phyloP scores from a whole-genome alignment of 2,797 vertebrate genomes.

The Melopsittacus undulatus region DNA sequence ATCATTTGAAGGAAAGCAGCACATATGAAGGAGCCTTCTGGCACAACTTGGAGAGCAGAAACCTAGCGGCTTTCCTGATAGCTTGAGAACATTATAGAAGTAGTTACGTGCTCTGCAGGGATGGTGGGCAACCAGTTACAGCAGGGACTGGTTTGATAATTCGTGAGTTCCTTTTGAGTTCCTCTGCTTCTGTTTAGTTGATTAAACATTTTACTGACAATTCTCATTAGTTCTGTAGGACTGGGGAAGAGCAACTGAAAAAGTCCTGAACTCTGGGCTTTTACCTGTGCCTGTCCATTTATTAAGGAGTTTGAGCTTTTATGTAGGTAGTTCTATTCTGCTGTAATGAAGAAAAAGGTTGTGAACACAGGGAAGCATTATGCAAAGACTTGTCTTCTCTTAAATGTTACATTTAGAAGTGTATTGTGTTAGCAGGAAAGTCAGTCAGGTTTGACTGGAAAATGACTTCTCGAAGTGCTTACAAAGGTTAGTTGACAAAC shows the following conservation, averaged over 20 bases:
- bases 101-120: background rate
- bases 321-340: background rate
- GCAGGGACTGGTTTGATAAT: background rate
- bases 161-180: background rate
- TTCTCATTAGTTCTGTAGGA: background rate
- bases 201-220: background rate
- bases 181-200: background rate
- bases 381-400: background rate
- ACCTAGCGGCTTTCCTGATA: background rate
- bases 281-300: background rate
- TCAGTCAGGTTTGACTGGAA: background rate
- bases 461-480: background rate
- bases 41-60: background rate
- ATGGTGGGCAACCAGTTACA: background rate
- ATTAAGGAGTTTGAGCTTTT: background rate
- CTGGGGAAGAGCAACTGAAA: background rate
- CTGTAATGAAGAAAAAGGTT: background rate
- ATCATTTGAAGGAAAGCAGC: background rate
- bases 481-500: background rate
- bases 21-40: background rate
- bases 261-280: background rate
- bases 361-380: background rate
- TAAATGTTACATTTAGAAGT: background rate
- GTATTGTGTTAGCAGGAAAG: background rate
- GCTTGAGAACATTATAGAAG: background rate